Conservation (phyloP, 1,140 invertebrate species). For the Zaprionus vittiger region DNA sequence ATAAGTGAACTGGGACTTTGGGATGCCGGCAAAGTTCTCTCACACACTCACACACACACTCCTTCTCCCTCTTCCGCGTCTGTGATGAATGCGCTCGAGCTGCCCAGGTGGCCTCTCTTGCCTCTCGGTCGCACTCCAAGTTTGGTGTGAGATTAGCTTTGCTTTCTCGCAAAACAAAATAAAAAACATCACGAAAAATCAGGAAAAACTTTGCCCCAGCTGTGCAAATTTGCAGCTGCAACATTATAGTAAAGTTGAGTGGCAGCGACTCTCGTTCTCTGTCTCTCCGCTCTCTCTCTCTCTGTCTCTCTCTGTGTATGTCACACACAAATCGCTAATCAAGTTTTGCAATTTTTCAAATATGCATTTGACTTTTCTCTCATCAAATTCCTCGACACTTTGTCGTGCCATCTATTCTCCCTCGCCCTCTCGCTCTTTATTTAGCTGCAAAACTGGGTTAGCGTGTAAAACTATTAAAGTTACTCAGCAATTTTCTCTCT, state of each 20-base stretch:
- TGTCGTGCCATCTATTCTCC: constrained; percentile 2
- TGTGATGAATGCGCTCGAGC: constrained; percentile 35
- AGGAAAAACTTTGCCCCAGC: constrained; percentile 31
- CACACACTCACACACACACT: not conserved
- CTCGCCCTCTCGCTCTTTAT: not conserved
- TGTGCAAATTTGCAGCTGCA: constrained; percentile 37
- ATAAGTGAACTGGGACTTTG: constrained; percentile 72
- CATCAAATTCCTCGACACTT: constrained; percentile 17
- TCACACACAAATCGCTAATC: constrained; percentile 63
- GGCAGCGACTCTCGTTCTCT: constrained; percentile 8
- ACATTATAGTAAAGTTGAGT: constrained; percentile 67
- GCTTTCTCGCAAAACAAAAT: constrained; percentile 25
- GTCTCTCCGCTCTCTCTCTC: not conserved
- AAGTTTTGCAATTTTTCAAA: constrained; percentile 72
- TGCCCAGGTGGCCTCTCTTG: constrained; percentile 34
- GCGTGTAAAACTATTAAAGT: constrained; percentile 56
- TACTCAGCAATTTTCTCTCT: constrained; percentile 39
- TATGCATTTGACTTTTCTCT: constrained; percentile 46
- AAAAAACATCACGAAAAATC: not conserved
- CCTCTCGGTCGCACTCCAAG: not conserved
- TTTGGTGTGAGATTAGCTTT: constrained; percentile 45
- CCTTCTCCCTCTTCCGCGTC: constrained; percentile 11
- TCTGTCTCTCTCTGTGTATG: not conserved
- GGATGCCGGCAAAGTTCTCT: constrained; percentile 29
- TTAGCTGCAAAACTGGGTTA: constrained; percentile 42